phyloP scores from a whole-genome alignment of 2,888 invertebrate genomes.

The Caenorhabditis auriculariae region DNA sequence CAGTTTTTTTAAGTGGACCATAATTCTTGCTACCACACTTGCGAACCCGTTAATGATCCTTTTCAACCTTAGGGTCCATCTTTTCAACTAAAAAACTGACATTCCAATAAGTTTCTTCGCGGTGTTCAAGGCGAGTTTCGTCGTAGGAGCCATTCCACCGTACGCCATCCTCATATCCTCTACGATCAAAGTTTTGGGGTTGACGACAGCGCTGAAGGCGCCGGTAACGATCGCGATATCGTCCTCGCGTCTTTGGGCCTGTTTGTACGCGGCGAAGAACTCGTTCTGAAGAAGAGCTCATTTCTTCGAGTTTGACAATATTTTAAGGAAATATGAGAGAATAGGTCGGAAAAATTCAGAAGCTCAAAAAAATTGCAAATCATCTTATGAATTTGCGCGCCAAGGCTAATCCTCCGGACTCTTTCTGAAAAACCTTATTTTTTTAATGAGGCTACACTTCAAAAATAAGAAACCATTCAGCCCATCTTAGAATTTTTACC shows the following conservation, averaged over 20 bases:
- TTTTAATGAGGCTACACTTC: no score
- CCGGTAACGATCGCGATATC: constrained; percentile 94
- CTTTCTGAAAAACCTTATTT: no score
- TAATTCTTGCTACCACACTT: background rate
- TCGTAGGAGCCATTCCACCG: constrained; percentile 90
- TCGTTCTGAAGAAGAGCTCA: constrained; percentile 72
- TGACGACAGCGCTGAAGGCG: constrained; percentile 56
- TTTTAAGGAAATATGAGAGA: background rate
- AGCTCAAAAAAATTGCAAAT: no score
- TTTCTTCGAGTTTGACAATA: background rate
- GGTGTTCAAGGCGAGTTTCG: constrained; percentile 75
- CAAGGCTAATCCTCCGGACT: no score
- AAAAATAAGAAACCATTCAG: no score
- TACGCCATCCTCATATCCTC: constrained; percentile 76
- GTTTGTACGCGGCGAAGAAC: constrained; percentile 83
- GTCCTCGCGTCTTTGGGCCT: constrained; percentile 86
- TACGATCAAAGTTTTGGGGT: constrained; percentile 19
- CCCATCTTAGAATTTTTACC: no score
- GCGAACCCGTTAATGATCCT: background rate
- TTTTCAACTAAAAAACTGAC: constrained; percentile 43
- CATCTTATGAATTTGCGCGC: no score
- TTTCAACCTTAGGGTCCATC: no score
- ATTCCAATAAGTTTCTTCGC: constrained; percentile 68
- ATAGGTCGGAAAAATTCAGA: no score
- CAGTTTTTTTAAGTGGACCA: background rate